Evolutionary conservation across 2,113 vertebrate species (phyloP).

Genomic region (Eidolon helvum): DNA sequence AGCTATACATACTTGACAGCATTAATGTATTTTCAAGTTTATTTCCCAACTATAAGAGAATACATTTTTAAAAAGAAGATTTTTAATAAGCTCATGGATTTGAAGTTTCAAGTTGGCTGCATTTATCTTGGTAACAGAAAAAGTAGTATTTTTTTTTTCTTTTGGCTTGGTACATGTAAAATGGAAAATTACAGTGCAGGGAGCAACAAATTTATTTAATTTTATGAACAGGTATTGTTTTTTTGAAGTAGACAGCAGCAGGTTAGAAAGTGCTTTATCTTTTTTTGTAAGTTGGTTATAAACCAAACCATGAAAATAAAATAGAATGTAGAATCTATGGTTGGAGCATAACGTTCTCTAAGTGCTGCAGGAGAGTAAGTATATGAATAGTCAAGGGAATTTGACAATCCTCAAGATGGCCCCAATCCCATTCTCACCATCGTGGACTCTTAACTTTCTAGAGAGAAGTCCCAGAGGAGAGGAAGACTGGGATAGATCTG

Average conservation of each 20-base stretch:
- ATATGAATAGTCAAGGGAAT: not conserved
- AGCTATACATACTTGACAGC: constrained; percentile 48
- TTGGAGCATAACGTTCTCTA: not conserved
- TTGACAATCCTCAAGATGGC: not conserved
- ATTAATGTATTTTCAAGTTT: constrained; percentile 48
- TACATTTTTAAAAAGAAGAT: constrained; percentile 43
- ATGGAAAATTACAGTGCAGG: constrained; percentile 21
- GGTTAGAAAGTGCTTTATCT: not conserved
- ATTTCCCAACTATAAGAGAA: constrained; percentile 13
- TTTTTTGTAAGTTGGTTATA: constrained; percentile 19
- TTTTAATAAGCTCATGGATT: constrained; percentile 37
- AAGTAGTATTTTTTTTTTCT: not conserved
- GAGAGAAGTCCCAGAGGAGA: not conserved
- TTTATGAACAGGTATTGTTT: not conserved
- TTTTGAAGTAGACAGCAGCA: constrained; percentile 11
- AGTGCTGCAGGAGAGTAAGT: not conserved
- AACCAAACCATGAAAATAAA: constrained; percentile 35
- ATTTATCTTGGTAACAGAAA: constrained; percentile 2
- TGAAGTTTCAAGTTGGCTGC: constrained; percentile 22
- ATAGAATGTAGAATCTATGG: not conserved
- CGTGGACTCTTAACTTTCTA: not conserved
- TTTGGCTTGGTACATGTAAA: not conserved
- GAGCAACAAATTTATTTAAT: constrained; percentile 38
- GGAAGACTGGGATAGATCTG: not conserved
- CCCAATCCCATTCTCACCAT: not conserved